These are phyloP conservation scores for Rhagoletis pomonella DNA, from an alignment of 1,140 invertebrate species.

Conservation along the genomic window DNA sequence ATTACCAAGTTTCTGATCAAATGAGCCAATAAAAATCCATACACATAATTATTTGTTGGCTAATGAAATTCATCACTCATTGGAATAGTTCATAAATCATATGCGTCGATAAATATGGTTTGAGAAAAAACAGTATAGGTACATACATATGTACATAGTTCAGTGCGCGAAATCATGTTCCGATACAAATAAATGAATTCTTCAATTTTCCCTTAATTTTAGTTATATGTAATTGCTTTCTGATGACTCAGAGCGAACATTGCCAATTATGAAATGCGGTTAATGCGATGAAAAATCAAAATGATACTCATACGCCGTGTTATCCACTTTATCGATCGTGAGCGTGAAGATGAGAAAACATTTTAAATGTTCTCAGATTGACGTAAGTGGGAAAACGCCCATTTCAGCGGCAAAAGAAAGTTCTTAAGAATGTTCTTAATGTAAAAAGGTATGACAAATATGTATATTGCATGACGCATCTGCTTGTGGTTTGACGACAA, in stretches of 20 bases:
- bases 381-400: not conserved
- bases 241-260: too few relatives aligned
- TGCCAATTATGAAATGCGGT: too few relatives aligned
- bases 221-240: too few relatives aligned
- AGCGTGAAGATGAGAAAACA: not conserved
- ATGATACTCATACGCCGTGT: constrained; percentile 32
- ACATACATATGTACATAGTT: too few relatives aligned
- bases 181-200: too few relatives aligned
- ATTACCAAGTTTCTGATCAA: too few relatives aligned
- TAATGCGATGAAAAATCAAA: too few relatives aligned
- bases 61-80: not conserved
- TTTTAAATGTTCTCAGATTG: not conserved
- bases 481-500: not conserved
- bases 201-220: too few relatives aligned
- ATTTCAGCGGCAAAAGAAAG: not conserved
- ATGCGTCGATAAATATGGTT: not conserved
- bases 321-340: not conserved
- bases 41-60: not conserved
- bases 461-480: constrained; percentile 16
- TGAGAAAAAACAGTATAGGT: not conserved
- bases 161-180: too few relatives aligned
- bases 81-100: not conserved
- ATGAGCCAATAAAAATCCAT: not conserved
- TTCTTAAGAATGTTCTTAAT: too few relatives aligned
- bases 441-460: not conserved